Evolutionary conservation across 2,113 vertebrate genomes (phyloP).

Genomic region (Alethe castanea): DNA sequence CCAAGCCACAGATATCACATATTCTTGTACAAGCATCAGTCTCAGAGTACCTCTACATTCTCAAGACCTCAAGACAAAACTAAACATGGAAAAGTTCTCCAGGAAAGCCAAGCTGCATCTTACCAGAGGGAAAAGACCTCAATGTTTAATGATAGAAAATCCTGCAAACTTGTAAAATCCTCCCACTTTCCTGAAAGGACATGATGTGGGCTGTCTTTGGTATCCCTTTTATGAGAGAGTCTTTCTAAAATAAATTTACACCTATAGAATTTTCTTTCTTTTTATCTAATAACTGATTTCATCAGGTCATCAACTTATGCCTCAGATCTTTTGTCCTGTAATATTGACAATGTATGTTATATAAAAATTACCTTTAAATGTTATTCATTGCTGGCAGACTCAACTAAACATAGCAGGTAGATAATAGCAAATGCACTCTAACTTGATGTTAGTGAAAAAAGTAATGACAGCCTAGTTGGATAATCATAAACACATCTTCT

Average conservation of each 20-base stretch:
- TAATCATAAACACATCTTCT: neutral
- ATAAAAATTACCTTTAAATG: neutral
- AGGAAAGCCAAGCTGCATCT: neutral
- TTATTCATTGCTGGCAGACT: neutral
- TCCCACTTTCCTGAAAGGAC: neutral
- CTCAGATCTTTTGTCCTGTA: neutral
- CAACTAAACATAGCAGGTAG: neutral
- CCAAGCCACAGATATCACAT: neutral
- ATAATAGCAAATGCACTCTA: neutral
- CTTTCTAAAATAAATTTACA: neutral
- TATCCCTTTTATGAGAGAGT: neutral
- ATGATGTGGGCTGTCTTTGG: accelerated
- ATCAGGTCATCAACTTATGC: neutral
- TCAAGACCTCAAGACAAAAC: neutral
- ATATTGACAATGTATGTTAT: neutral
- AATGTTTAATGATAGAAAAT: neutral
- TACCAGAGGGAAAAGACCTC: neutral
- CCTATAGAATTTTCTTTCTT: neutral
- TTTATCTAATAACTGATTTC: neutral
- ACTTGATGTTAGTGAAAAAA: neutral
- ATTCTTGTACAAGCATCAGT: neutral
- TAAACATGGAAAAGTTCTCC: neutral
- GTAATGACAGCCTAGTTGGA: neutral
- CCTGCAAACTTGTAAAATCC: neutral
- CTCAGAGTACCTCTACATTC: neutral